Evolutionary conservation across 1,140 invertebrate species (phyloP), one percentile per base, ranked within the genome.

Genomic region (Macrobrachium rosenbergii): DNA sequence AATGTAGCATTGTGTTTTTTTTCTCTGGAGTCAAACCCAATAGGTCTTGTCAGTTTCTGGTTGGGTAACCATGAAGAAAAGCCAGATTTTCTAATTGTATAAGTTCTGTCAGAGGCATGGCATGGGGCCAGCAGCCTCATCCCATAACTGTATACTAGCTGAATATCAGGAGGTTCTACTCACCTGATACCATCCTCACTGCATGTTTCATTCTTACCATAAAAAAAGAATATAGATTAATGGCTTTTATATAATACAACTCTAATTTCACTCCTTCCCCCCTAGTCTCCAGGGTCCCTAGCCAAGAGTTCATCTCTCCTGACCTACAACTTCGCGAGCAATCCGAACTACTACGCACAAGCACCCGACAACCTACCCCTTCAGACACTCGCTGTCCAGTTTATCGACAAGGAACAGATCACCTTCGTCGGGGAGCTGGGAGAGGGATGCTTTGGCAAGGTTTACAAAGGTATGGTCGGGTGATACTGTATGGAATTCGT

Each of bases 381-480:
- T 14, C 72, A 82, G 62, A 67, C 76, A 14, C 83, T 88, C 23
- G 69, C 78, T 3, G 88, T 88, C 2, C 83, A 76, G 12, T 77
- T 85, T 16, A 88, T 88, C 17, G 59, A 85, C 64, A 62, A 82
- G 10, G 82, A 84, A 37, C 82, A 88, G 82, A 84, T 88, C 21
- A 8, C 80, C 16, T 85, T 85, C 90, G 37, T 96, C 98, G 92
- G 98, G 98, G 92, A 92, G 99, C 5, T 98, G 98, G 63, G 97
- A 11, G 84, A 87, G 10, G 98, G 98, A 52, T 97, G 97, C 77
- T 99, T 99, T 93, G 98, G 98, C 93, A 94, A 93, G 91, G 92
- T 90, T 37, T 90, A 90, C 69, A 89, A 89, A 88, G 89, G 89
- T 84, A 58, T 60, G 80, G n/a, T n/a, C n/a, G n/a, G n/a, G n/a